A percentile compares a stretch with the other conserved stretches of the same genome.
phyloP scores from a whole-genome alignment of 2,113 vertebrate genomes.

The Calonectris borealis region DNA sequence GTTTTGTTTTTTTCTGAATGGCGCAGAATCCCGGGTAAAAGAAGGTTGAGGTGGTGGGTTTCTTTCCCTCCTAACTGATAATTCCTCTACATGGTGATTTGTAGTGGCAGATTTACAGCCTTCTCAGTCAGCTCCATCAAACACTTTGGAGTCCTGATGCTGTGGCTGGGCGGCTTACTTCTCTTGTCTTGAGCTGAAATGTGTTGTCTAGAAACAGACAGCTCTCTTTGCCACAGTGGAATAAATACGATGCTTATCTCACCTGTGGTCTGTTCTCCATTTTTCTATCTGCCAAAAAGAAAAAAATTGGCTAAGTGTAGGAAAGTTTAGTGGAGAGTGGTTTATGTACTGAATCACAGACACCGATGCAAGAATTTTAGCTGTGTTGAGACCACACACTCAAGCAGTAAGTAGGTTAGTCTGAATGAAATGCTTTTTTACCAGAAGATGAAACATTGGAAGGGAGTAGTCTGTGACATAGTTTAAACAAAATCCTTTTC shows the following conservation, averaged over 20 bases:
- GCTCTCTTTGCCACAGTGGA: neutral
- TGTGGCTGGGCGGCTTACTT: neutral
- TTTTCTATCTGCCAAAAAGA: neutral
- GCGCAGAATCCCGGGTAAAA: neutral
- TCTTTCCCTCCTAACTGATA: neutral
- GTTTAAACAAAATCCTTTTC: neutral
- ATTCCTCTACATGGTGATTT: neutral
- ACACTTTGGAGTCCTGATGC: neutral
- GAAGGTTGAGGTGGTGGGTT: neutral
- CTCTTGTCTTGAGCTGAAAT: neutral
- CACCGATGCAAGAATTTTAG: neutral
- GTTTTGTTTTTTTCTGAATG: neutral
- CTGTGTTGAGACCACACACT: neutral
- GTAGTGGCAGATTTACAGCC: neutral
- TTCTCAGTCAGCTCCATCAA: neutral
- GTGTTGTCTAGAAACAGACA: conserved; percentile 1
- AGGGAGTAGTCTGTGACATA: neutral
- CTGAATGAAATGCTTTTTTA: neutral
- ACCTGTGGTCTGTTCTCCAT: neutral
- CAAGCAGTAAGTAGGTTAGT: neutral
- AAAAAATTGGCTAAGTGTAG: neutral
- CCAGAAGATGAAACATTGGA: neutral
- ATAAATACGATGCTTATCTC: neutral
- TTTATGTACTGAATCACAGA: neutral
- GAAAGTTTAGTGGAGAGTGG: neutral